Evolutionary conservation across 2,888 invertebrate genomes (phyloP).

Genomic region (Aphodius granarius): DNA sequence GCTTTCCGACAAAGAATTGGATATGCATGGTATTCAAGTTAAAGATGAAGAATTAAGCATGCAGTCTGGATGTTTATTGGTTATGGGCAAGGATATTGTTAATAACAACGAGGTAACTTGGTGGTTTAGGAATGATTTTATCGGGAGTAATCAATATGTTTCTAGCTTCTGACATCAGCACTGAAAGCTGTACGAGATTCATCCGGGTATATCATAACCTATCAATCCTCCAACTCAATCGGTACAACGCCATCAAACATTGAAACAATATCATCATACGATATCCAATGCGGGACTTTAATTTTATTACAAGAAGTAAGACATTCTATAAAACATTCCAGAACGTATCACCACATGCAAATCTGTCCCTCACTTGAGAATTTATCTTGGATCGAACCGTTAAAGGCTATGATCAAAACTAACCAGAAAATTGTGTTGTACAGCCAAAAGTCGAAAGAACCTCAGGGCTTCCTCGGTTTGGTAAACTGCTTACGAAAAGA

Average conservation of each 20-base stretch:
- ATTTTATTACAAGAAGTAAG: neutral
- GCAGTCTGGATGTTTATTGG: slow-evolving; percentile 40
- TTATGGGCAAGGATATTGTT: slow-evolving; percentile 29
- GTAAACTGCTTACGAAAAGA: slow-evolving; percentile 85
- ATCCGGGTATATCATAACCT: neutral
- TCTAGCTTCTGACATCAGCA: neutral
- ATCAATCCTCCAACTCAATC: neutral
- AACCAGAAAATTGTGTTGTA: slow-evolving; percentile 58
- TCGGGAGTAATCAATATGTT: too few relatives aligned
- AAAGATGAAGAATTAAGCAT: slow-evolving; percentile 62
- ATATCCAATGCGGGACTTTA: neutral
- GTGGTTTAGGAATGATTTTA: neutral
- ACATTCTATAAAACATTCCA: neutral
- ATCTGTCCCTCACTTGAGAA: neutral
- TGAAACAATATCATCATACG: neutral
- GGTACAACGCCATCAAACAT: neutral
- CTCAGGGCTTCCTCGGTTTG: slow-evolving; percentile 86
- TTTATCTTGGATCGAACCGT: neutral
- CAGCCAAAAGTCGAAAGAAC: slow-evolving; percentile 64
- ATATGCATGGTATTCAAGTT: slow-evolving; percentile 59
- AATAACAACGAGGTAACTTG: neutral
- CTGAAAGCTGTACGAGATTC: neutral
- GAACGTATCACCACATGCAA: neutral
- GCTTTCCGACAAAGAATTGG: slow-evolving; percentile 56
- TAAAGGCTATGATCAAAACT: slow-evolving; percentile 34